Percentiles rank a stretch among this genome's conserved stretches.
These are phyloP conservation scores for Melanophora roralis DNA, from an alignment of 2,888 invertebrate genomes.

Conservation along the genomic window DNA sequence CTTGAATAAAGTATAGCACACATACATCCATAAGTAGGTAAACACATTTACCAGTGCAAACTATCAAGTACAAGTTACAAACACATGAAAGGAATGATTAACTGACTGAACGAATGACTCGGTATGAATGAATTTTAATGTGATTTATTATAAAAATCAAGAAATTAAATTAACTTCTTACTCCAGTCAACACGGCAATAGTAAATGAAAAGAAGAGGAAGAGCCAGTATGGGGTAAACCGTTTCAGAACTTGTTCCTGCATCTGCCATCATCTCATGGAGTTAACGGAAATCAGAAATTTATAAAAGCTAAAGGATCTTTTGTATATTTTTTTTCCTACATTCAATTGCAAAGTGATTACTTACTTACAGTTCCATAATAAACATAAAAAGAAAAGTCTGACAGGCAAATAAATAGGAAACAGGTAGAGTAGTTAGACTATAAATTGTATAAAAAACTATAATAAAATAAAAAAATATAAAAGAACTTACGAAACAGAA, in stretches of 20 bases:
- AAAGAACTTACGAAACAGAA: not conserved
- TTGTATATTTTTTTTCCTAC: not conserved
- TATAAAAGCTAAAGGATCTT: constrained; percentile 10
- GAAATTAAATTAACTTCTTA: constrained; percentile 71
- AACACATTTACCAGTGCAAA: not conserved
- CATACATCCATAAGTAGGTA: not conserved
- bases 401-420: constrained; percentile 16
- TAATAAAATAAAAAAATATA: constrained; percentile 3
- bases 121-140: constrained; percentile 63
- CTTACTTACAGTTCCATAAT: constrained; percentile 11
- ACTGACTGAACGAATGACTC: constrained; percentile 42
- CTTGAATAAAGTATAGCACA: too few species aligned
- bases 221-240: not conserved
- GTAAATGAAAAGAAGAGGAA: not conserved
- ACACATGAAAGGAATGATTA: constrained; percentile 46
- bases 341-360: constrained; percentile 50
- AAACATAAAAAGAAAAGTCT: not conserved
- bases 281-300: constrained; percentile 40
- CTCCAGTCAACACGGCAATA: constrained; percentile 18
- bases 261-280: not conserved
- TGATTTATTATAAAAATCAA: constrained; percentile 73
- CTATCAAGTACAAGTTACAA: constrained; percentile 7
- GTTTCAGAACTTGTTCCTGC: not conserved
- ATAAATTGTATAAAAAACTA: not conserved
- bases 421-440: not conserved